Base-by-base conservation (phyloP, 2,797 vertebrate genomes). In the Dipus sagitta region DNA sequence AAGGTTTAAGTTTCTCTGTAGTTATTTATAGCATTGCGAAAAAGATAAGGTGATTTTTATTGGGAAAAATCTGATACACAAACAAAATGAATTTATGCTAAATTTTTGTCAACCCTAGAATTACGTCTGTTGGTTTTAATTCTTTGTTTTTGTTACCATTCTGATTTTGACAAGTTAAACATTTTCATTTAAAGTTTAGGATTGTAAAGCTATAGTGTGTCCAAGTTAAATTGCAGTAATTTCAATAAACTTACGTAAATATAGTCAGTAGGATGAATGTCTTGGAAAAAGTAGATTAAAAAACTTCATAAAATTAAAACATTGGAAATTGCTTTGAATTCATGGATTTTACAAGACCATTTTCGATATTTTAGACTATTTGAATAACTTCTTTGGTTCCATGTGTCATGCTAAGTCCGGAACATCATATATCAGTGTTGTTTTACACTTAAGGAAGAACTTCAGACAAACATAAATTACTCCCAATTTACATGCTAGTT, bases 241-340 rank as follows among this genome's bases (percentile, higher is more conserved):
- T 88, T 96, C 83, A 89, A n/a, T 86, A 85, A 67, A 11, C 84
- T 95, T 92, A 60, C 85, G 52, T 94, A 90, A 77, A 78, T 92
- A 70, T 10, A 88, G 14, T 88, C 62, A 74, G 0, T 32, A 89
- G 26, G 23, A 64, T 54, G 88, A 28, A 30, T 81, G 12, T 84
- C 74, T 86, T 65, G 42, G 17, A 76, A 88, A 85, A 86, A 30
- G 68, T 70, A 92, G 81, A 64, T 68, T 86, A 60, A 68, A 90
- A 82, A 42, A 89, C 62, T 5, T 67, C 11, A 24, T 88, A 60
- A 77, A 91, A n/a, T 88, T 85, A 93, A 64, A 90, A 65, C 76
- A 68, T 42, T 86, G 70, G 86, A 86, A 79, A 89, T 95, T 80
- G 78, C 58, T 85, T 79, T 84, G 52, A 83, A 42, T 62, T 86